Conservation (phyloP, 2,113 vertebrate species). For the Drymodes brunneopygia region DNA sequence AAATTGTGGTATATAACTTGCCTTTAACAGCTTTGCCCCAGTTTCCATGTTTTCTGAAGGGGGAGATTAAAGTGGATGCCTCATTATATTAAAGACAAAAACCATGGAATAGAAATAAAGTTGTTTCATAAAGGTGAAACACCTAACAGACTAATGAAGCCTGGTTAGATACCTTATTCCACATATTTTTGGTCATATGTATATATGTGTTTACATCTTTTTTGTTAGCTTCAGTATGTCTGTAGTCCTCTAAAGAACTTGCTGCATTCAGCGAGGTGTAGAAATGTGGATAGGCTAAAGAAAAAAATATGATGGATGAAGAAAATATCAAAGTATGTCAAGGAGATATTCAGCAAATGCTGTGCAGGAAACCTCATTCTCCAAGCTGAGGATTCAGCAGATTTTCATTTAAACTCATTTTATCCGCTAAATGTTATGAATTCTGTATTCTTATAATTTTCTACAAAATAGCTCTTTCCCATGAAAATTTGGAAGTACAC, state of each 20-base stretch:
- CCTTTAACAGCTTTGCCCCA: neutral
- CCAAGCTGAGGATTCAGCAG: neutral
- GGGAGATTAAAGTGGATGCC: neutral
- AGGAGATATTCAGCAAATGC: neutral
- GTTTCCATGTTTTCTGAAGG: neutral
- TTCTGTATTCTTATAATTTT: neutral
- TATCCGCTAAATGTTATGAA: neutral
- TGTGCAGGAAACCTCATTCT: neutral
- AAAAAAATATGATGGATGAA: neutral
- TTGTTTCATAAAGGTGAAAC: neutral
- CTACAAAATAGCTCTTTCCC: neutral
- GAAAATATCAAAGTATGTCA: neutral
- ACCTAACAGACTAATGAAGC: neutral
- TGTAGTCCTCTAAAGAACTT: neutral
- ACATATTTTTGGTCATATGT: neutral
- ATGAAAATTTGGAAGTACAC: neutral
- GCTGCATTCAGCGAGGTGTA: neutral
- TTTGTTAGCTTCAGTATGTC: neutral
- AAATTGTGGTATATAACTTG: neutral
- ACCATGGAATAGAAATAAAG: neutral
- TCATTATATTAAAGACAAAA: neutral
- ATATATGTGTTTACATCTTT: neutral
- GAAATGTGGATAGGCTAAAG: neutral
- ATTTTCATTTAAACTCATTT: neutral
- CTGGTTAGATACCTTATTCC: neutral